Evolutionary conservation across 2,888 invertebrate species (phyloP).

Genomic region (Abrostola tripartita): DNA sequence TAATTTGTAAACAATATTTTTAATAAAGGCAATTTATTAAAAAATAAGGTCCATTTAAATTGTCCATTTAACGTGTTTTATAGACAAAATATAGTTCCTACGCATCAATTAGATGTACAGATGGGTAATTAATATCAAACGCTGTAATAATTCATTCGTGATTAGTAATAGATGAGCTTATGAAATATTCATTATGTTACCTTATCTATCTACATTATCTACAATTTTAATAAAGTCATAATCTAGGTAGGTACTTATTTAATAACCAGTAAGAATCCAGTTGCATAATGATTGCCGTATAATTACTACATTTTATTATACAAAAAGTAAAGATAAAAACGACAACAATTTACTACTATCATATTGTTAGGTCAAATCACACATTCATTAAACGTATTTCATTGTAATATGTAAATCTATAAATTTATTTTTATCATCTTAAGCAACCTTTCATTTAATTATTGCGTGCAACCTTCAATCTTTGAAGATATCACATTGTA

Average conservation of each 20-base stretch:
- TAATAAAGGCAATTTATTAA: conserved; percentile 26
- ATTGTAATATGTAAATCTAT: not conserved
- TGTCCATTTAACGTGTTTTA: conserved; percentile 22
- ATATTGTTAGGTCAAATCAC: conserved; percentile 12
- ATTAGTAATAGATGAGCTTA: conserved; percentile 21
- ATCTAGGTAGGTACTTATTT: conserved; percentile 14
- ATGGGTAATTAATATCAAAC: not conserved
- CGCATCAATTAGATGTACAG: not conserved
- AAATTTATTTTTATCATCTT: too few relatives aligned
- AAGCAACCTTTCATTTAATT: not conserved
- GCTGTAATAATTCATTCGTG: conserved; percentile 2
- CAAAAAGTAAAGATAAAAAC: conserved; percentile 28
- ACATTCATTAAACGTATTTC: conserved; percentile 4
- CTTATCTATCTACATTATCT: conserved; percentile 36
- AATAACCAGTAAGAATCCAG: conserved; percentile 48
- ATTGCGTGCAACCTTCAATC: not conserved
- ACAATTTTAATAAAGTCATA: conserved; percentile 40
- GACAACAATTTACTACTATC: not conserved
- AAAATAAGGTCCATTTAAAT: conserved; percentile 19
- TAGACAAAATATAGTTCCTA: conserved; percentile 1
- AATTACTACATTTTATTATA: conserved; percentile 28
- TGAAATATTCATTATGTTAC: conserved; percentile 36
- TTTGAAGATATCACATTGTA: not conserved
- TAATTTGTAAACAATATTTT: conserved; percentile 48
- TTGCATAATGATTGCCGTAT: conserved; percentile 35